Evolutionary conservation across 2,888 invertebrate genomes (phyloP), one percentile per base, ranked within the genome.

Genomic region (Perdita meconis): DNA sequence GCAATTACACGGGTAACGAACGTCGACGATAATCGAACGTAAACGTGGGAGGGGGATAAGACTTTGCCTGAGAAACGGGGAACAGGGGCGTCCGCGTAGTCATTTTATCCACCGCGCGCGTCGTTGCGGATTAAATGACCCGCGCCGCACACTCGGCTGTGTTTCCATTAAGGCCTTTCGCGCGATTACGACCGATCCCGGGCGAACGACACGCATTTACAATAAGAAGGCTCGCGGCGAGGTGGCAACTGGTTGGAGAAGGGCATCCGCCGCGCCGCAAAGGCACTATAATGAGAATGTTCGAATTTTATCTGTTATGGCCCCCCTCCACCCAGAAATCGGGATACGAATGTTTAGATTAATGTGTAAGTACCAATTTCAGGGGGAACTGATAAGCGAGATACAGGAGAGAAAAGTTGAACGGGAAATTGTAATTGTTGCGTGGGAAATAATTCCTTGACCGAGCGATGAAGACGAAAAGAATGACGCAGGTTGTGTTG

Each of bases 241-340:
- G 78, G 79, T 80, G 78, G 74, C 77, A 68, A 67, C 64, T 44
- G 44, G 85, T 67, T 56, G 72, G 72, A 69, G 73, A 78, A 64
- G 79, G n/a, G 68, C 65, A 85, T 88, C 85, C 71, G 83, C 78
- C 64, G 82, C 78, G 73, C 69, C 74, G 51, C 59, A 60, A 77
- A 59, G 64, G 70, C 36, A 60, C 78, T 82, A 78, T 87, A 87
- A 87, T 84, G 83, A 85, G 83, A 83, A 86, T 83, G 81, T 77
- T 78, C 78, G 76, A 84, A 85, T 85, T 83, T 86, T 82, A 85
- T 84, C 83, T 76, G 66, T 73, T 59, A 55, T 74, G 72, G 80
- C 75, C 72, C 72, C 84, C 6, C n/a, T 2, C 30, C 2, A 6
- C 2, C 3, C 3, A 30, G 30, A 30, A 30, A 30, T 30, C 30